These are phyloP conservation scores for Drosophila bifasciata DNA, from an alignment of 1,140 invertebrate species.

Conservation along the genomic window DNA sequence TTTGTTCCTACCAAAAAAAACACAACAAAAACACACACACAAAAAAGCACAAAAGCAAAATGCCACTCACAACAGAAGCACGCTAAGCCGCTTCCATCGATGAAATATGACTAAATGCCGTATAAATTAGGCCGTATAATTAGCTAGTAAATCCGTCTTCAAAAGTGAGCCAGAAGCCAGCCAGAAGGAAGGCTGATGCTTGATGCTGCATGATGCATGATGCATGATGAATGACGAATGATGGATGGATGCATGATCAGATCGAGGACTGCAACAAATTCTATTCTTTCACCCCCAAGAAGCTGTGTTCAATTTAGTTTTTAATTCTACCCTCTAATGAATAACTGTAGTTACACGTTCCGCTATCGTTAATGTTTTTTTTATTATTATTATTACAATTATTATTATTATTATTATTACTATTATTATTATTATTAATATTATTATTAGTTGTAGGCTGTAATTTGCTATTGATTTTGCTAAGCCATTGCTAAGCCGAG, in stretches of 20 bases:
- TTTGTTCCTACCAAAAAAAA: conserved; percentile 70
- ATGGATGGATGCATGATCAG: too few relatives aligned
- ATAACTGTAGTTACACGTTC: conserved; percentile 22
- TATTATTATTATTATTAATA: conserved; percentile 1
- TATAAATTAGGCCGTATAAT: too few relatives aligned
- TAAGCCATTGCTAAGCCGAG: background rate
- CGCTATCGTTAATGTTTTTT: conserved; percentile 41
- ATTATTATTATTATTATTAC: conserved; percentile 14
- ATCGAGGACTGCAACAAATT: conserved; percentile 54
- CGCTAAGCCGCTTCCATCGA: background rate
- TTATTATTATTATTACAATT: background rate
- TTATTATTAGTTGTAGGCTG: conserved; percentile 18
- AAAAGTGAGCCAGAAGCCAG: too few relatives aligned
- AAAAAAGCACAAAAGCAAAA: background rate
- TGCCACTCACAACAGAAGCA: background rate
- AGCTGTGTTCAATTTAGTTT: conserved; percentile 82
- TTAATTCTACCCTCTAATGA: conserved; percentile 37
- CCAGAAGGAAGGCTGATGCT: too few relatives aligned
- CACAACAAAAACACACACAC: conserved; percentile 20
- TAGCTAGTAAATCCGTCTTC: too few relatives aligned
- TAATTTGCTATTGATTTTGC: background rate
- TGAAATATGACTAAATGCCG: too few relatives aligned
- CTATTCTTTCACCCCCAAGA: conserved; percentile 83
- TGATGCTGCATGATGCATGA: too few relatives aligned
- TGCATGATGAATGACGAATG: too few relatives aligned